Base-by-base conservation (phyloP, 2,888 invertebrate species). In the Tenthredo distinguenda region DNA sequence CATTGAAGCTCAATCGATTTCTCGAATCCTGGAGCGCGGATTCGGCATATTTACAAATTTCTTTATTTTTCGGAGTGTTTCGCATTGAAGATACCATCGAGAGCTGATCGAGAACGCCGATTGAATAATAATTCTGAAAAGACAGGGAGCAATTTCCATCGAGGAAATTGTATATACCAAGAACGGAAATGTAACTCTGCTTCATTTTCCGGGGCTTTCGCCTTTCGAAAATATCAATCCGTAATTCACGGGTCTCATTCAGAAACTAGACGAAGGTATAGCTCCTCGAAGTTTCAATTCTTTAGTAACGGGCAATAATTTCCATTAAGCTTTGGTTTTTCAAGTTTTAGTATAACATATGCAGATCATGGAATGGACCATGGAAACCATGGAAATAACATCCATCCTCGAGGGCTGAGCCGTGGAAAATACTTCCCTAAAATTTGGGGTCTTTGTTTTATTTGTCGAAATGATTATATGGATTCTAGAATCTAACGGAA, bases 161-260 rank as follows among this genome's bases (percentile, higher is more conserved):
- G 76, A 87, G 90, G 90, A 90, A 90, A 90, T 90, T 89, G 88
- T 87, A 87, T 88, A 87, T 86, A 74, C 87, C 55, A 76, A 10
- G 76, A 71, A 79, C 84, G 84, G 85, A 84, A 76, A 87, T 85
- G 85, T 85, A 81, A 81, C 58, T 81, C 72, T 62, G 40, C 21
- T 62, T 62, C 81, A 81, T 62, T 81, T 81, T 31, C 58, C 21
- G 40, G 40, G 21, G 1, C 50, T 77, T 50, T 55, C n/a, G 15
- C 15, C 21, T 62, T 21, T 37, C 37, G 71, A 72, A 72, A 72
- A 72, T 72, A 72, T 72, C 71, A 31, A 72, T 72, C 40, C 34
- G 15, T 26, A 3, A 21, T 62, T 26, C 26, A 62, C 62, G 26
- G 12, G 10, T 26, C n/a, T 55, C 6, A n/a, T 55, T 1, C 1